Conservation (phyloP, 2,888 invertebrate species). For the Coleophora deauratella region DNA sequence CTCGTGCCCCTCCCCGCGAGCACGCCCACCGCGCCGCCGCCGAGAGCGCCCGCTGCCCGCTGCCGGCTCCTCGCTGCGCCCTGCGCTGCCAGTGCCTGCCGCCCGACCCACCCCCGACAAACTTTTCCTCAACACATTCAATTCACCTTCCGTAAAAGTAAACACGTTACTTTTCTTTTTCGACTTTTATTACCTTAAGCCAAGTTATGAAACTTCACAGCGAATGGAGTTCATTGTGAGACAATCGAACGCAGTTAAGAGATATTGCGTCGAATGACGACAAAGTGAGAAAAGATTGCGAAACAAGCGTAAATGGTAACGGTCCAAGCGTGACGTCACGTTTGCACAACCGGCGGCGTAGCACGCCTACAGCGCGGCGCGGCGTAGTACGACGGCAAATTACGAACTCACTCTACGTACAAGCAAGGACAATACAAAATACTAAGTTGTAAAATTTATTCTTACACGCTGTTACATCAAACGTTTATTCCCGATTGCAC, state of each 20-base stretch:
- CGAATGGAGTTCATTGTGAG: too few species aligned
- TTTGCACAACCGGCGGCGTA: conserved; percentile 27
- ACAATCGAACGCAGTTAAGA: too few species aligned
- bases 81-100: too few species aligned
- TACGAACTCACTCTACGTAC: neutral
- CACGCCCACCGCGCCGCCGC: conserved; percentile 25
- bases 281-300: conserved; percentile 16
- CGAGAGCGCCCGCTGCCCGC: conserved; percentile 17
- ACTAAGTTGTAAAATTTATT: too few species aligned
- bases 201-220: too few species aligned
- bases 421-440: too few species aligned
- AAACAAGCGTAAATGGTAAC: conserved; percentile 20
- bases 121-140: neutral
- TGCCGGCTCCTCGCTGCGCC: neutral
- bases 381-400: conserved; percentile 3
- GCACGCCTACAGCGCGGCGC: conserved; percentile 23
- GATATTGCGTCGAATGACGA: neutral
- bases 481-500: too few species aligned
- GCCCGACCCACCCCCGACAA: conserved; percentile 1
- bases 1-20: conserved; percentile 42
- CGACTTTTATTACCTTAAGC: too few species aligned
- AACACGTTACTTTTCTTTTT: too few species aligned
- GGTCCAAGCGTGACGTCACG: conserved; percentile 30
- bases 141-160: too few species aligned
- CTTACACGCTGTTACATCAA: too few species aligned